Percentiles rank a stretch among this genome's conserved stretches.
These are phyloP conservation scores for Eulemur coronatus DNA, from an alignment of 2,797 vertebrate species.

Conservation along the genomic window DNA sequence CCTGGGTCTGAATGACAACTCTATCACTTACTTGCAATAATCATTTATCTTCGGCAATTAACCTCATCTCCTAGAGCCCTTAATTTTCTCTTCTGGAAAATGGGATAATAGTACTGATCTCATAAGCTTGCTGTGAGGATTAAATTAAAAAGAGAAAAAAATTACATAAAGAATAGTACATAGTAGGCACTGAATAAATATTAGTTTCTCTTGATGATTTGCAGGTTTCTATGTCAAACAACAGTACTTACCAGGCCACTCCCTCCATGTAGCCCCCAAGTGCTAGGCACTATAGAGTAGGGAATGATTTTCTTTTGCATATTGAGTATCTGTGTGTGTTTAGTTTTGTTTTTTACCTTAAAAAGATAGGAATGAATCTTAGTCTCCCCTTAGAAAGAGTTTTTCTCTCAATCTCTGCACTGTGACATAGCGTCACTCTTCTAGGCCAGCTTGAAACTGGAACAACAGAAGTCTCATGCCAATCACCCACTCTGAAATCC, in stretches of 20 bases:
- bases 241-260: not conserved
- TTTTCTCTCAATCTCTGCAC: not conserved
- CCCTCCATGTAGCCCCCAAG: not conserved
- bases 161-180: not conserved
- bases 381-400: not conserved
- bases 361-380: not conserved
- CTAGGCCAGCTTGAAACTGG: not conserved
- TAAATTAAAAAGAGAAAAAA: conserved; percentile 21
- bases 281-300: not conserved
- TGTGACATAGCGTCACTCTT: not conserved
- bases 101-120: not conserved
- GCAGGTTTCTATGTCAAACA: not conserved
- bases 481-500: not conserved
- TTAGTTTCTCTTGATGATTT: not conserved
- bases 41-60: not conserved
- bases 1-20: conserved; percentile 18
- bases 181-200: conserved; percentile 1
- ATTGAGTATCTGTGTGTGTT: not conserved
- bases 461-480: not conserved
- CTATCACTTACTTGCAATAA: not conserved
- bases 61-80: not conserved
- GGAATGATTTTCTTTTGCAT: not conserved
- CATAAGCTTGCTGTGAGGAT: not conserved
- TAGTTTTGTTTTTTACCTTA: not conserved
- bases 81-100: conserved; percentile 12